A percentile compares a stretch with the other conserved stretches of the same genome.
Conservation (phyloP, 2,113 vertebrate species). For the Pluvialis apricaria region DNA sequence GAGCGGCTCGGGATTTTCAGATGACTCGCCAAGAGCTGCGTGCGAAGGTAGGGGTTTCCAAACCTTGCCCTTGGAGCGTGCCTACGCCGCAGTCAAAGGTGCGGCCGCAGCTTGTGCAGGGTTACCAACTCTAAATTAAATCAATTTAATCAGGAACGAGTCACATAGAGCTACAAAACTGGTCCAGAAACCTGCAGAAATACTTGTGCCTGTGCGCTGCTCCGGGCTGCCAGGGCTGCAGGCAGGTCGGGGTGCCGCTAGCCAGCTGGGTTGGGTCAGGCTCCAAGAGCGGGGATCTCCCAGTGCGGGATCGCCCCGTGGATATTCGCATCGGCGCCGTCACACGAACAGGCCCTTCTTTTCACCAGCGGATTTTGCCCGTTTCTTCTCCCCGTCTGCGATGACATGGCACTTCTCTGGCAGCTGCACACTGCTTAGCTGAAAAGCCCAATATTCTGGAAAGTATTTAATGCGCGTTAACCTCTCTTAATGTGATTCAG, state of each 20-base stretch:
- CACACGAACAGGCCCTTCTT: not conserved
- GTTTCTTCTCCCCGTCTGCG: not conserved
- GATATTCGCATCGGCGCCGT: not conserved
- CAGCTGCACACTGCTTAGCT: not conserved
- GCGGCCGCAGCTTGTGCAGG: not conserved
- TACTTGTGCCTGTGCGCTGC: not conserved
- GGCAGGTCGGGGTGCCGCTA: not conserved
- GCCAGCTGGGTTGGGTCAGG: not conserved
- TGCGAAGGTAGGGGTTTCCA: not conserved
- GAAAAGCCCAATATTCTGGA: constrained; percentile 22
- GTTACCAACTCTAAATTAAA: not conserved
- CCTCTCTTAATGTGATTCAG: constrained; percentile 48
- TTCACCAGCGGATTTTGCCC: not conserved
- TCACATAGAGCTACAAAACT: not conserved
- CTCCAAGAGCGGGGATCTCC: not conserved
- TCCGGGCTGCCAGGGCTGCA: not conserved
- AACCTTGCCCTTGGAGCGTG: not conserved
- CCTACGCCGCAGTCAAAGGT: not conserved
- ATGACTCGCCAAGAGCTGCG: not conserved
- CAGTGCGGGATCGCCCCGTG: not conserved
- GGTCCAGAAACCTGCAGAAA: not conserved
- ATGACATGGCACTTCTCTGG: constrained; percentile 55
- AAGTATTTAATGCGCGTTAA: constrained; percentile 32
- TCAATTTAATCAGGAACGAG: not conserved
- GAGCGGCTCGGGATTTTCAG: not conserved